These are phyloP conservation scores for Rambutsinella grinnellia DNA, from an alignment of 2,888 invertebrate genomes.

Conservation along the genomic window DNA sequence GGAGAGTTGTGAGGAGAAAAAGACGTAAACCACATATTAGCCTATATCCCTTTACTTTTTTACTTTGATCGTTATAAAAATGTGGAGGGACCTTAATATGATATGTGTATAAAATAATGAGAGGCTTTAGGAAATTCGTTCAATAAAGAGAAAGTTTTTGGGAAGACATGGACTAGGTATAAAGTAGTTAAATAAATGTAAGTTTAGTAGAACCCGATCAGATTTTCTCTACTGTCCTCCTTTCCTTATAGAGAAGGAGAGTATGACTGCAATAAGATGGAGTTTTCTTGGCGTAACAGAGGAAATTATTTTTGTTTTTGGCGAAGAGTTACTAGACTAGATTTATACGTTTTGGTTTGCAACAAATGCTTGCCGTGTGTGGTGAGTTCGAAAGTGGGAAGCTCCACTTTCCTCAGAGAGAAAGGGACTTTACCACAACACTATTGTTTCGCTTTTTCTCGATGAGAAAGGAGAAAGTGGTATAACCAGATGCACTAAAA, in stretches of 20 bases:
- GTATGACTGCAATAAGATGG: not conserved
- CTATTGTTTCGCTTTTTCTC: no score
- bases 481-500: no score
- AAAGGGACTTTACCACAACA: not conserved
- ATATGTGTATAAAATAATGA: no score
- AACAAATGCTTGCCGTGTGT: not conserved
- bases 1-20: not conserved
- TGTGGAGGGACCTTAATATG: no score
- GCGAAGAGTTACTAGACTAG: not conserved
- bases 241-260: no score
- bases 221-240: conserved; percentile 43
- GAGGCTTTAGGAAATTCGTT: no score
- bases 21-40: not conserved
- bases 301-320: not conserved
- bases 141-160: not conserved
- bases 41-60: not conserved
- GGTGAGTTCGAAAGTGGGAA: not conserved
- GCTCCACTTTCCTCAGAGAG: not conserved
- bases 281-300: not conserved
- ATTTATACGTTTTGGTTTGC: not conserved
- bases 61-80: not conserved
- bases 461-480: no score
- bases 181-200: not conserved
- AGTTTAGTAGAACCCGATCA: conserved; percentile 25
- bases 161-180: not conserved